Base-by-base conservation (phyloP, 53 echinoderm and acorn worm species). In the Paelopatides confundens region DNA sequence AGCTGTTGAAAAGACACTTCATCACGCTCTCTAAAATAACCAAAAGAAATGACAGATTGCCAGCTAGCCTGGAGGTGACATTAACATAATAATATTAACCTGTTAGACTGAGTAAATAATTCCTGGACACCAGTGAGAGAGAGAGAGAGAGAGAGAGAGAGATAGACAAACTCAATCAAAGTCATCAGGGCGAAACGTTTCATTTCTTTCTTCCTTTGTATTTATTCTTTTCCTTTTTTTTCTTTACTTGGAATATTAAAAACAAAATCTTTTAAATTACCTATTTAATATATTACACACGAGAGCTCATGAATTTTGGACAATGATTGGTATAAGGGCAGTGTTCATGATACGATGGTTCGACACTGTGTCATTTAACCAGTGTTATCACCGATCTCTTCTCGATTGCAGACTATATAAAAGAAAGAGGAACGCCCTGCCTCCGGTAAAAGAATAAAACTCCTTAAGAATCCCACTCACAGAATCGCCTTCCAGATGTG, bases 61-160 rank as follows among this genome's bases (percentile, higher is more conserved):
- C 71, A 40, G n/a, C 71, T 28, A 38, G 71, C 71, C 71, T 46
- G 39, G 17, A 71, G 71, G 71, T 71, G 28, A 71, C 71, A 38
- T 46, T 37, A 7, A 38, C n/a, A 54, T 23, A 46, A 71, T 24
- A 28, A 71, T 6, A 12, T 71, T 71, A 40, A 71, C 71, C 71
- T 71, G 71, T 71, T 71, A 40, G 71, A 40, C 71, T 21, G 71
- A 71, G 71, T 46, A 37, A 71, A 71, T 71, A 71, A 71, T 71
- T 71, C 71, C 36, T 24, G 38, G 21, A 39, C 71, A 38, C 71
- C 38, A 38, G n/a, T n/a, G n/a, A n/a, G n/a, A n/a, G n/a, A n/a
- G n/a, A n/a, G n/a, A n/a, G n/a, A n/a, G n/a, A n/a, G n/a, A n/a
- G n/a, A n/a, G n/a, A n/a, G n/a, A n/a, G n/a, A n/a, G 21, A 71